phyloP scores from a whole-genome alignment of 1,140 invertebrate genomes.

The Scylla paramamosain region DNA sequence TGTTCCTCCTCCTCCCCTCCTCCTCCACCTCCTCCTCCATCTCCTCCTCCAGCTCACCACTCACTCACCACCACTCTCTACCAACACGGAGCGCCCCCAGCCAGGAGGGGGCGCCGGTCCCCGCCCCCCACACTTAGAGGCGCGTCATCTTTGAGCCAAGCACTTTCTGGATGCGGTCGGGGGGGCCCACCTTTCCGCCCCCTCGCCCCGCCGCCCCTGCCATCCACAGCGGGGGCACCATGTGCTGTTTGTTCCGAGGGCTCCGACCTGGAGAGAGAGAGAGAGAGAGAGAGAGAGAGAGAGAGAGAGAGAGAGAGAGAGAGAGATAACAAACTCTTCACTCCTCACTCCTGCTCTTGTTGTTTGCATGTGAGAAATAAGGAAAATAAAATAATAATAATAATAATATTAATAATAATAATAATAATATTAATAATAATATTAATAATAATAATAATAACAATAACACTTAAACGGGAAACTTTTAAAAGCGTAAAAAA shows the following conservation, averaged over 20 bases:
- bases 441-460: background rate
- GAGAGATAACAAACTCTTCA: background rate
- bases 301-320: conserved; percentile 14
- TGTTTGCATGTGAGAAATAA: conserved; percentile 30
- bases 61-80: background rate
- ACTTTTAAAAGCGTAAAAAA: conserved; percentile 16
- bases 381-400: background rate
- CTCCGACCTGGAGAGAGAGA: background rate
- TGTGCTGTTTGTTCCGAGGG: background rate
- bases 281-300: conserved; percentile 17
- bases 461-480: background rate
- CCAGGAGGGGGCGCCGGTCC: background rate
- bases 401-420: too few species aligned
- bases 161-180: background rate
- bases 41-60: background rate
- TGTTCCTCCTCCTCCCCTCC: conserved; percentile 10
- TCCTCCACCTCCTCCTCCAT: background rate
- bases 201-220: background rate
- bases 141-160: background rate
- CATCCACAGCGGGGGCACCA: background rate
- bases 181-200: background rate
- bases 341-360: conserved; percentile 15
- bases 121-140: background rate
- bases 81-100: background rate
- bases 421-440: conserved; percentile 1